Base-by-base conservation (phyloP, 2,797 vertebrate species). In the Gallinago nigripennis region DNA sequence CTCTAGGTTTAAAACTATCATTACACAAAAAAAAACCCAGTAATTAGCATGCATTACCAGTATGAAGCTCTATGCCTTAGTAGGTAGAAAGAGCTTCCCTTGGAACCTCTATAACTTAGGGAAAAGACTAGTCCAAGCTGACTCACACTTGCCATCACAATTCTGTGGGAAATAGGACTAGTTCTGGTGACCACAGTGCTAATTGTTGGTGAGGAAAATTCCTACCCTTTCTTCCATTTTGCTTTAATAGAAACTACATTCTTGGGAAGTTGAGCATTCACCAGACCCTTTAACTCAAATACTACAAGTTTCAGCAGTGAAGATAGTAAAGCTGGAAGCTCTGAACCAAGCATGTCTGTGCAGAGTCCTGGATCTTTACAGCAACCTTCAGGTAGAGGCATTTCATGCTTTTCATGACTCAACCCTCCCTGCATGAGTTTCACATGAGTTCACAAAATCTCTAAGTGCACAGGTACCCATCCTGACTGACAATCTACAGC, bases 321-420 rank as follows among this genome's bases (percentile, higher is more conserved):
- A 94, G 78, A 93, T 96, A 41, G 97, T 97, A 5, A 96, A 73
- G 45, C 85, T 95, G 30, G 96, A 96, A 78, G 81, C 95, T 69
- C 48, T 93, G 81, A 92, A 53, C 7, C 97, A 93, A 12, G 23
- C 11, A 4, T 81, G 93, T 31, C 79, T 95, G 1, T 91, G 97
- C 51, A 88, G 81, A 65, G 93, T 94, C 25, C 63, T 97, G 78
- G 97, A 97, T 43, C 60, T 53, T 77, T 97, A 97, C 90, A 84
- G 31, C 68, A 56, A 37, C 41, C 82, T 96, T n/a, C 97, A 97
- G 97, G 97, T 97, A 94, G 28, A 48, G 48, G n/a, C 16, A 24
- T 9, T 79, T 56, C 1, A 3, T 2, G 16, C 8, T 53, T 77
- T 81, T 28, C 19, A 2, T 15, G 3, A 17, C 12, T 92, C 33